These are phyloP conservation scores for Dolichotis patagonum DNA, from an alignment of 2,113 vertebrate genomes.

Conservation along the genomic window DNA sequence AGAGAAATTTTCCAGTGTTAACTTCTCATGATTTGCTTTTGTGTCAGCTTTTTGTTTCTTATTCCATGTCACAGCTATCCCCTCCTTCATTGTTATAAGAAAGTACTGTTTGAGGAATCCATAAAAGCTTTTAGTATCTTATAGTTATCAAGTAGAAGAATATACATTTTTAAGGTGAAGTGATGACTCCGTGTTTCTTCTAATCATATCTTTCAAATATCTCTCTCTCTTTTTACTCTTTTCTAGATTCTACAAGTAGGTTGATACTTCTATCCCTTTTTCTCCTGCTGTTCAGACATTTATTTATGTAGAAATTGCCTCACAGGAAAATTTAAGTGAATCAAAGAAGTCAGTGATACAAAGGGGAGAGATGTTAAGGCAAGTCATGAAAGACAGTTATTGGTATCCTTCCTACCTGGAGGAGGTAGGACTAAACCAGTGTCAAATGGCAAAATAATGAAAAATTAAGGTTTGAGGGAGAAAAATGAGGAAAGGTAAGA, in stretches of 20 bases:
- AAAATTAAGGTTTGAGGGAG: not conserved
- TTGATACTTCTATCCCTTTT: conserved; percentile 37
- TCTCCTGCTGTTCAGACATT: conserved; percentile 73
- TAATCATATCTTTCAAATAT: conserved; percentile 36
- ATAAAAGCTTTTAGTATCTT: not conserved
- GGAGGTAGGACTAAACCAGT: not conserved
- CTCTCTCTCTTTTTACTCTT: conserved; percentile 52
- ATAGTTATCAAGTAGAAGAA: not conserved
- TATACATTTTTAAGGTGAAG: conserved; percentile 57
- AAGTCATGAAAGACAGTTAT: not conserved
- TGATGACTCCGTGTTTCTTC: not conserved
- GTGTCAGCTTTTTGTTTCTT: conserved; percentile 13
- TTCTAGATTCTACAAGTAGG: conserved; percentile 42
- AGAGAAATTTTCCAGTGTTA: conserved; percentile 20
- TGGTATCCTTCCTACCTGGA: not conserved
- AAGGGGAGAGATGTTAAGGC: conserved; percentile 34
- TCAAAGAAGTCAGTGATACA: conserved; percentile 24
- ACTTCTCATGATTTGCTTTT: not conserved
- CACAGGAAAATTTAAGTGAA: conserved; percentile 61
- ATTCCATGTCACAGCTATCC: not conserved
- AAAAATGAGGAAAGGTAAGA: not conserved
- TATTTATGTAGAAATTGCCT: conserved; percentile 74
- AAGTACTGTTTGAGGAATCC: not conserved
- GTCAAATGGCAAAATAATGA: not conserved
- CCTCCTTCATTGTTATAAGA: not conserved